These are phyloP conservation scores for Pollenia amentaria DNA, from an alignment of 2,888 invertebrate species.

Conservation along the genomic window DNA sequence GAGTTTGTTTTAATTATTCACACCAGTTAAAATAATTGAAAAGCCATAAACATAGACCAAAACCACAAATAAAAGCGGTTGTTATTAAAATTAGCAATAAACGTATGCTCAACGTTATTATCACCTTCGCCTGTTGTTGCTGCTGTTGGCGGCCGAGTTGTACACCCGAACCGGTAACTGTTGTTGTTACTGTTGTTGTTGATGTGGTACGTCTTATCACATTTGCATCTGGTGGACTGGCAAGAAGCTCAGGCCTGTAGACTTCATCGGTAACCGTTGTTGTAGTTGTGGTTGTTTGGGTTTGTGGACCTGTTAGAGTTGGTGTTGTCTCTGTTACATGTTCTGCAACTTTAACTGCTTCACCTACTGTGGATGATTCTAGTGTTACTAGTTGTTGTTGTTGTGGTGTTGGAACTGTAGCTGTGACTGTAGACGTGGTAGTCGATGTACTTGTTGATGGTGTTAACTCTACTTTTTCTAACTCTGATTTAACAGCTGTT, in stretches of 20 bases:
- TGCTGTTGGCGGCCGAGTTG: slow-evolving; percentile 69
- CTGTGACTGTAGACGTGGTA: slow-evolving; percentile 53
- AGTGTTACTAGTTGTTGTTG: slow-evolving; percentile 31
- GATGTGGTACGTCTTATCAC: slow-evolving; percentile 79
- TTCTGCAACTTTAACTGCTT: not conserved
- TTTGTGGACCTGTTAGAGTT: slow-evolving; percentile 21
- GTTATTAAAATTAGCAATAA: slow-evolving; percentile 82
- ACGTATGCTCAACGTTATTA: slow-evolving; percentile 84
- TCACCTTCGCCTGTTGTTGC: slow-evolving; percentile 83
- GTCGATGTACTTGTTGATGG: slow-evolving; percentile 38
- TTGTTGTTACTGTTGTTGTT: slow-evolving; percentile 79
- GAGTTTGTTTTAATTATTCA: slow-evolving; percentile 55
- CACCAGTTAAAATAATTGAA: slow-evolving; percentile 79
- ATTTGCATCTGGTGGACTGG: slow-evolving; percentile 72
- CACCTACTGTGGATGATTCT: slow-evolving; percentile 17
- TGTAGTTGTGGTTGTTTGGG: slow-evolving; percentile 75
- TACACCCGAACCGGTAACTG: slow-evolving; percentile 73
- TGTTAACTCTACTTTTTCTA: slow-evolving; percentile 55
- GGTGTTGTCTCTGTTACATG: not conserved
- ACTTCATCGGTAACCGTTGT: slow-evolving; percentile 77
- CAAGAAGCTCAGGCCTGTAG: slow-evolving; percentile 74
- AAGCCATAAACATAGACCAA: slow-evolving; percentile 84
- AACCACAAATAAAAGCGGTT: slow-evolving; percentile 84
- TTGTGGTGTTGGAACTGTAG: not conserved
- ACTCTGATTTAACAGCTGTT: slow-evolving; percentile 30